phyloP scores from a whole-genome alignment of 1,140 invertebrate genomes.

The Heliothis subflexa region DNA sequence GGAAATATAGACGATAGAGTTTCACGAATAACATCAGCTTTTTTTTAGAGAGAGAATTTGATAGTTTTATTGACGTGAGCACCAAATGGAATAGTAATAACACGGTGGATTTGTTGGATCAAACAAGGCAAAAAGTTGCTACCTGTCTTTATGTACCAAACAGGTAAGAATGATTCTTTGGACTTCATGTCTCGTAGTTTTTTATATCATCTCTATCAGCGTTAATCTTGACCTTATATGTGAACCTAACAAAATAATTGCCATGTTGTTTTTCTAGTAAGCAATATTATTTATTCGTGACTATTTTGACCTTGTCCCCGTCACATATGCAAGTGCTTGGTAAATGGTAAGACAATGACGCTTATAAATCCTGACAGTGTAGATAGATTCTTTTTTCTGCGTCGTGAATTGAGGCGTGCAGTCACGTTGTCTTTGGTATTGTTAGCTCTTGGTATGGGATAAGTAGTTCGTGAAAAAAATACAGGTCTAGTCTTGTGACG shows the following conservation, averaged over 20 bases:
- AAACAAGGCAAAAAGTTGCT: neutral
- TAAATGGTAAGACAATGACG: conserved; percentile 53
- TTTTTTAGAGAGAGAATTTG: neutral
- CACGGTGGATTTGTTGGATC: neutral
- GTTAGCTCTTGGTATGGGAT: neutral
- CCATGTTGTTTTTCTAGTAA: neutral
- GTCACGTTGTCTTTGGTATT: neutral
- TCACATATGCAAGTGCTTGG: conserved; percentile 51
- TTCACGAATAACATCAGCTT: neutral
- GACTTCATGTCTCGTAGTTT: neutral
- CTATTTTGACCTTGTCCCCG: conserved; percentile 54
- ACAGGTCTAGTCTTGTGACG: too few relatives aligned
- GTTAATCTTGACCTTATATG: conserved; percentile 10
- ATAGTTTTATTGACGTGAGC: too few relatives aligned
- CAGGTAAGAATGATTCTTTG: neutral
- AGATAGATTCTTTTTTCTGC: neutral
- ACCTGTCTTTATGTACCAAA: conserved; percentile 12
- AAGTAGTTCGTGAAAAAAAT: too few relatives aligned
- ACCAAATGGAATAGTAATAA: neutral
- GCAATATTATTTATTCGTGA: conserved; percentile 49
- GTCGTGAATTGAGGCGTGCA: neutral
- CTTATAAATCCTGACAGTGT: conserved; percentile 2
- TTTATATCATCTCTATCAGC: neutral
- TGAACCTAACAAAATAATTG: conserved; percentile 26
- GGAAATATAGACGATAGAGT: neutral